These are phyloP conservation scores for Drosophila ambigua DNA, from an alignment of 1,140 invertebrate genomes.

Conservation along the genomic window DNA sequence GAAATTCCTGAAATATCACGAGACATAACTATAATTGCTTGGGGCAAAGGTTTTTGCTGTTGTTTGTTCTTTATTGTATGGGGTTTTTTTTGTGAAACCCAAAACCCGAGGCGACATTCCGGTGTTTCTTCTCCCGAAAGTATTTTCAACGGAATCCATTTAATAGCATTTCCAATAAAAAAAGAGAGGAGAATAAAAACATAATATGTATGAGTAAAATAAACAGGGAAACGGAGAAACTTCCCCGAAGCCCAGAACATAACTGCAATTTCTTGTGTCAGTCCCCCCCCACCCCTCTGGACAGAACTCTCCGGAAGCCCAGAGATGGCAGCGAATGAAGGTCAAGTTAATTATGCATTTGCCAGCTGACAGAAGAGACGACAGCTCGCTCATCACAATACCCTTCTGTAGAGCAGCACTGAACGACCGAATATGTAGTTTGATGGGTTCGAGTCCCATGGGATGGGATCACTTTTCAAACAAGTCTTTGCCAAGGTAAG, in stretches of 20 bases:
- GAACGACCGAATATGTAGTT: no score
- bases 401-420: no score
- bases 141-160: slow-evolving; percentile 45
- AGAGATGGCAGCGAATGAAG: slow-evolving; percentile 37
- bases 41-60: slow-evolving; percentile 21
- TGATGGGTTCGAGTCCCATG: no score
- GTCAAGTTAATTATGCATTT: slow-evolving; percentile 76
- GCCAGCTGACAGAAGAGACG: slow-evolving; percentile 53
- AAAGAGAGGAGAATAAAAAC: slow-evolving; percentile 5
- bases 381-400: no score
- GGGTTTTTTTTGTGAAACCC: slow-evolving; percentile 11
- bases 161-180: slow-evolving; percentile 46
- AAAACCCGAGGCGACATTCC: slow-evolving; percentile 34
- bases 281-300: background rate
- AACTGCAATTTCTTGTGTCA: slow-evolving; percentile 43
- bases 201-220: slow-evolving; percentile 12
- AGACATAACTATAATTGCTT: slow-evolving; percentile 50
- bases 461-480: no score
- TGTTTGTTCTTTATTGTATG: slow-evolving; percentile 15
- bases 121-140: slow-evolving; percentile 37
- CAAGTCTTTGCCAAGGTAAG: no score
- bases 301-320: no score
- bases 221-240: slow-evolving; percentile 10
- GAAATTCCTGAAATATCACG: slow-evolving; percentile 39
- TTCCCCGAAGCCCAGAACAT: slow-evolving; percentile 7